Evolutionary conservation across 2,888 invertebrate species (phyloP).

Genomic region (Charanyca ferruginea): DNA sequence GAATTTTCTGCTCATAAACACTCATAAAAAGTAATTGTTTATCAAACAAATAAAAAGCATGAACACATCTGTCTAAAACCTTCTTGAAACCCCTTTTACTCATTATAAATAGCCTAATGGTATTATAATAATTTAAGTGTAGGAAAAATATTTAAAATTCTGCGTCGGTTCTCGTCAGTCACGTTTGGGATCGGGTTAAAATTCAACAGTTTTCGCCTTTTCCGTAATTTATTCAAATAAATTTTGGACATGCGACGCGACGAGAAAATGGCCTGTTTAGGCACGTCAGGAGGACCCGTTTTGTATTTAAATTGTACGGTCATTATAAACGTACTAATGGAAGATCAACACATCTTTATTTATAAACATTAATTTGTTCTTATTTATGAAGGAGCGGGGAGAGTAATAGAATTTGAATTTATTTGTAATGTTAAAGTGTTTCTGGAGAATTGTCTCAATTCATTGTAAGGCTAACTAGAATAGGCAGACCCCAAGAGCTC

Average conservation of each 20-base stretch:
- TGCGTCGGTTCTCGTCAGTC: constrained; percentile 65
- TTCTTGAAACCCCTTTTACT: constrained; percentile 57
- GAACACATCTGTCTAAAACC: constrained; percentile 36
- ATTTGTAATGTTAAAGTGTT: not conserved
- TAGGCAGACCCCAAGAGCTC: too few species aligned
- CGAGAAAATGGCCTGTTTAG: constrained; percentile 80
- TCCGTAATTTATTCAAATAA: constrained; percentile 88
- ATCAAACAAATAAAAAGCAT: constrained; percentile 20
- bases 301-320: constrained; percentile 65
- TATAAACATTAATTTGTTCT: constrained; percentile 50
- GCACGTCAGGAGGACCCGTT: constrained; percentile 64
- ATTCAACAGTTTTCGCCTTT: constrained; percentile 85
- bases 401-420: constrained; percentile 12
- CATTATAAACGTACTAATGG: constrained; percentile 62
- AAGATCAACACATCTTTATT: constrained; percentile 62
- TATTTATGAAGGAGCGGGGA: constrained; percentile 7
- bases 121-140: constrained; percentile 70
- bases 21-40: not conserved
- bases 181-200: constrained; percentile 81
- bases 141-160: constrained; percentile 74
- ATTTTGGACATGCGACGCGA: constrained; percentile 83
- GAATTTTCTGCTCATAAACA: not conserved
- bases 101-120: constrained; percentile 63
- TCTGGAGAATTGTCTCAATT: not conserved
- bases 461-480: not conserved